Base-by-base conservation (phyloP, 2,113 vertebrate species). In the Lipotes vexillifer region DNA sequence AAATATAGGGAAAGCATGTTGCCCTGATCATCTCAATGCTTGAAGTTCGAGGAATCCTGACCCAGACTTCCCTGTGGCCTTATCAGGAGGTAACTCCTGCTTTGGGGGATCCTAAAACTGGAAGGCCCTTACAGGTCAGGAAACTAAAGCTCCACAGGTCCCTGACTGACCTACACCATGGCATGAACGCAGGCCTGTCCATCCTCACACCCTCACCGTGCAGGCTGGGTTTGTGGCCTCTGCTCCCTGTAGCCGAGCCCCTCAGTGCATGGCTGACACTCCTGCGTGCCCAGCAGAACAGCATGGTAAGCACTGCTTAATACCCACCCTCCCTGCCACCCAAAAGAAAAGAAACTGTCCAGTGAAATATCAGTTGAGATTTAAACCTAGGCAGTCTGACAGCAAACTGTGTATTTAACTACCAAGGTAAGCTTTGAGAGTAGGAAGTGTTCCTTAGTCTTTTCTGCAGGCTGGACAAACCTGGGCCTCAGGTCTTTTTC, bases 81-180 rank as follows among this genome's bases (percentile, higher is more conserved):
- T 74, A 90, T 14, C 83, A 57, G 0, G 41, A 17, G 6, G 27
- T 44, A 27, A 20, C 52, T 41, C 4, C 1, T 18, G 38, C 10
- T 68, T 95, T 55, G n/a, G 55, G 21, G 55, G 65, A 90, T 97
- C 96, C 87, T 65, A 96, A 96, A 96, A 78, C 87, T 93, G 52
- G 1, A 96, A 77, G 20, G 10, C 83, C 65, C 92, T 44, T 81
- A 18, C n/a, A 68, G 31, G 14, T 11, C 83, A 69, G 81, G 13
- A 90, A 93, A 59, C 49, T 44, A 33, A 59, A 83, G 5, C 7
- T 61, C 23, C 33, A 25, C 0, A 14, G 41, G 3, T 72, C 31
- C 36, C 46, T 33, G 6, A 80, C 21, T 61, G 31, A 63, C 25
- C 36, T 17, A 4, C 29, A 31, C 38, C 78, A 25, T 0, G 44